phyloP scores from a whole-genome alignment of 2,888 invertebrate genomes.

The Volucella zonaria region DNA sequence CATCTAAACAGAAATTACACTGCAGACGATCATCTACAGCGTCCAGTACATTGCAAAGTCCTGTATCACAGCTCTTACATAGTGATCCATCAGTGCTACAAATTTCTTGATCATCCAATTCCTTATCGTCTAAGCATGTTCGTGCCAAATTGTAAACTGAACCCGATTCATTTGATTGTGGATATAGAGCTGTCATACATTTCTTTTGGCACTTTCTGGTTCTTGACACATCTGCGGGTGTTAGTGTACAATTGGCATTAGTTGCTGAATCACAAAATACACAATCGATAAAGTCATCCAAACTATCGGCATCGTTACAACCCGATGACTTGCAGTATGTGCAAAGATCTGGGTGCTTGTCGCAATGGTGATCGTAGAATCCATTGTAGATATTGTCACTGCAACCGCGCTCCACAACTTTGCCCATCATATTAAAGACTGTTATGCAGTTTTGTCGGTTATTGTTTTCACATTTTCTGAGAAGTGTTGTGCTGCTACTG shows the following conservation, averaged over 20 bases:
- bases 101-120: no score
- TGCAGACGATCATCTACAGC: no score
- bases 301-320: conserved; percentile 77
- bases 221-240: conserved; percentile 62
- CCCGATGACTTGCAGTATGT: conserved; percentile 78
- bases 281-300: conserved; percentile 76
- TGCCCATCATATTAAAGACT: conserved; percentile 77
- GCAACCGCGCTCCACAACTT: conserved; percentile 78
- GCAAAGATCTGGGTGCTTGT: conserved; percentile 75
- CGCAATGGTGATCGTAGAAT: conserved; percentile 76
- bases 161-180: no score
- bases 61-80: no score
- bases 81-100: no score
- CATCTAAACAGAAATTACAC: no score
- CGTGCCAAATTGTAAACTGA: no score
- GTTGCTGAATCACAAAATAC: conserved; percentile 77
- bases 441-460: conserved; percentile 78
- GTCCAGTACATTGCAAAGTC: no score
- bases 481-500: conserved; percentile 38
- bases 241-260: conserved; percentile 75
- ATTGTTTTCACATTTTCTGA: conserved; percentile 77
- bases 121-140: no score
- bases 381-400: conserved; percentile 76
- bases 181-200: conserved; percentile 79
- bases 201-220: conserved; percentile 77